Conservation (phyloP, 2,797 vertebrate genomes). For the Nyctibius grandis region DNA sequence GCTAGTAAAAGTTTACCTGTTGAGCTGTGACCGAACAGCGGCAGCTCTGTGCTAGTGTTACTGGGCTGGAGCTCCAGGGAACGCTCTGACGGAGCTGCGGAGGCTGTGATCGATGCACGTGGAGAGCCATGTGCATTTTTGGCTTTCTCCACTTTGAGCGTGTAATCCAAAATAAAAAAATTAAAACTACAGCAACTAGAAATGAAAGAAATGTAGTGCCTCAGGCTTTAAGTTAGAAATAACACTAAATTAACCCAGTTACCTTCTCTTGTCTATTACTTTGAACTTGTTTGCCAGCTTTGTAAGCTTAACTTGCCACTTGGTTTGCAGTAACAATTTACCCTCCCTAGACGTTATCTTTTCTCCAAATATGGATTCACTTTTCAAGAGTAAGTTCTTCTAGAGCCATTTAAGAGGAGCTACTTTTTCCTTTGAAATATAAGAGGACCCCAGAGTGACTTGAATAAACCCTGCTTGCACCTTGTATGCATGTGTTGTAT, state of each 20-base stretch:
- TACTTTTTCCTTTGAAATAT: neutral
- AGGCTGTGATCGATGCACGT: accelerated
- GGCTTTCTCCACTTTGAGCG: neutral
- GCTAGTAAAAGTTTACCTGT: neutral
- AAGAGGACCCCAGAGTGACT: neutral
- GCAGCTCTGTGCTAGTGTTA: neutral
- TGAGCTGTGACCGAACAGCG: neutral
- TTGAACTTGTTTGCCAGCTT: neutral
- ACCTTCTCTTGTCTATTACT: neutral
- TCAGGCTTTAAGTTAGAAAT: neutral
- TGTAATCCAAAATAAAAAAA: neutral
- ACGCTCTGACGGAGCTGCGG: accelerated
- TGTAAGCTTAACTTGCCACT: neutral
- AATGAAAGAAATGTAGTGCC: neutral
- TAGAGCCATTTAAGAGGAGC: neutral
- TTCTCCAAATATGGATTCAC: neutral
- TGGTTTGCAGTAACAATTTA: neutral
- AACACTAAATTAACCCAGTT: neutral
- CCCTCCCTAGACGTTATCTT: no score
- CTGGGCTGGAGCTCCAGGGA: neutral
- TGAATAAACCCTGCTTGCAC: neutral
- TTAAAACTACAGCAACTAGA: neutral
- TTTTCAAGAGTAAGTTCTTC: neutral
- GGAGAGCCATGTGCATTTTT: neutral
- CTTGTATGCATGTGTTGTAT: neutral